phyloP scores from a whole-genome alignment of 2,797 vertebrate genomes.

The Typhlichthys eigenmanni region DNA sequence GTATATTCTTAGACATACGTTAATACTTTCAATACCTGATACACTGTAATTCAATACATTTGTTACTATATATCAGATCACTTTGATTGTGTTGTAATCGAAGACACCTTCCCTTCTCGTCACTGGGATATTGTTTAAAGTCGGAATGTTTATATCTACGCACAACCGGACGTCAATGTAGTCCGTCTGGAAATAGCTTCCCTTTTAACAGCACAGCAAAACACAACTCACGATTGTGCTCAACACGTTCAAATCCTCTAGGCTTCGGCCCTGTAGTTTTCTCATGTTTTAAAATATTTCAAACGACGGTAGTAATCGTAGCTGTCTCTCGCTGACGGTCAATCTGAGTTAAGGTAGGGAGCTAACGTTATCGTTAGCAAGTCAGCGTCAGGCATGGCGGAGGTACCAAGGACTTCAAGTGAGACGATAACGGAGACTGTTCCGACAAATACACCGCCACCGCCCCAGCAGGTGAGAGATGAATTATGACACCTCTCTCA shows the following conservation, averaged over 20 bases:
- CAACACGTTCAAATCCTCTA: background rate
- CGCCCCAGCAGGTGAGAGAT: conserved; percentile 75
- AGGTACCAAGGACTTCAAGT: conserved; percentile 79
- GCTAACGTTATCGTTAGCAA: conserved; percentile 56
- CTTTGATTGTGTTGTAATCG: background rate
- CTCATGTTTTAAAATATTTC: background rate
- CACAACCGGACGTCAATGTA: conserved; percentile 40
- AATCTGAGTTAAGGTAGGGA: conserved; percentile 6
- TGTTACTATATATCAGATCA: background rate
- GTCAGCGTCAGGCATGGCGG: conserved; percentile 74
- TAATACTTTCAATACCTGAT: background rate
- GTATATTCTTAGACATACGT: background rate
- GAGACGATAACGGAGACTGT: conserved; percentile 84
- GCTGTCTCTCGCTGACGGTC: background rate
- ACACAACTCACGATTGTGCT: conserved; percentile 2
- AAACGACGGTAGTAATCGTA: background rate
- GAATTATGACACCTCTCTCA: background rate
- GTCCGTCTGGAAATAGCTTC: conserved; percentile 67
- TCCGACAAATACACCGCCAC: conserved; percentile 73
- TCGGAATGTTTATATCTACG: conserved; percentile 9
- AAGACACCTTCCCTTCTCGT: background rate
- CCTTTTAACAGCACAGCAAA: conserved; percentile 14
- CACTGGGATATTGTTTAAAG: conserved; percentile 3
- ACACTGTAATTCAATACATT: background rate
- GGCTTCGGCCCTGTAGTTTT: background rate